phyloP scores from a whole-genome alignment of 2,797 vertebrate genomes.

The Aratinga solstitialis region DNA sequence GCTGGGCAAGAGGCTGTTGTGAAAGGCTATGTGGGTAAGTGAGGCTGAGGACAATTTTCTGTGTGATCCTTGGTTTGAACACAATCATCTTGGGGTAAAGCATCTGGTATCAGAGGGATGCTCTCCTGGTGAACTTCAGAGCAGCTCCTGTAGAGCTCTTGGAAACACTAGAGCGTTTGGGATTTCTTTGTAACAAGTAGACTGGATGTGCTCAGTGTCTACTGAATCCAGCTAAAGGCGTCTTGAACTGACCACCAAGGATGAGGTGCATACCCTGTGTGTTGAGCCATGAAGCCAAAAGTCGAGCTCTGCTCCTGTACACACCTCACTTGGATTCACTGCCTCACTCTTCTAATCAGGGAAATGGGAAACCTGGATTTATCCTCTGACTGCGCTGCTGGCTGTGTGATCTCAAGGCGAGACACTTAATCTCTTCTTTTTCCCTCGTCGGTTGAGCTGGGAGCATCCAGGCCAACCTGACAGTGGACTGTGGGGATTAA shows the following conservation, averaged over 20 bases:
- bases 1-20: background rate
- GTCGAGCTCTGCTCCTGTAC: background rate
- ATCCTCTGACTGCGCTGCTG: background rate
- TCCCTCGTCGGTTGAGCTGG: slow-evolving; percentile 1
- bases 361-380: background rate
- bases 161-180: background rate
- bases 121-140: background rate
- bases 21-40: accelerated
- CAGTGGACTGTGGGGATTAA: background rate
- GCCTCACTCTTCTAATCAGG: background rate
- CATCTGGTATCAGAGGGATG: background rate
- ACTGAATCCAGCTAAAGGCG: background rate
- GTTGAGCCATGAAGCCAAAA: background rate
- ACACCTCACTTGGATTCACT: background rate
- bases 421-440: slow-evolving; percentile 22
- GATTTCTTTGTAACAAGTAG: background rate
- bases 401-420: background rate
- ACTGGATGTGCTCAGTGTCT: background rate
- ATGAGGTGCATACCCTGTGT: background rate
- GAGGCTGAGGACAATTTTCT: background rate
- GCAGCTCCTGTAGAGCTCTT: background rate
- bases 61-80: background rate
- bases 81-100: background rate
- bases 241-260: background rate
- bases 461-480: background rate